Conservation (phyloP, 2,888 invertebrate species). For the Agrotis clavis region DNA sequence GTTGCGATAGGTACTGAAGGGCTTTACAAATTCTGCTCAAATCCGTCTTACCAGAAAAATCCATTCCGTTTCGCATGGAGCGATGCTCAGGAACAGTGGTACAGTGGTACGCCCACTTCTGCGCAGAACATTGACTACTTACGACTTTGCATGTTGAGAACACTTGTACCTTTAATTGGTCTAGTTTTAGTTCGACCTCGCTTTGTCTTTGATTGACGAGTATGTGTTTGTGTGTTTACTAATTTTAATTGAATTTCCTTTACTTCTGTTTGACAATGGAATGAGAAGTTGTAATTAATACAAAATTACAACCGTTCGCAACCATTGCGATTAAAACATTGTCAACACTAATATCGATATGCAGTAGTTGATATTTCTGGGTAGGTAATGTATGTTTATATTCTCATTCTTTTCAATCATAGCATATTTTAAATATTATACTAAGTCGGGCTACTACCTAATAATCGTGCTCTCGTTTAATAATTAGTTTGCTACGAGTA, state of each 20-base stretch:
- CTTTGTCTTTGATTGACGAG: conserved; percentile 26
- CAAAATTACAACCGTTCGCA: not conserved
- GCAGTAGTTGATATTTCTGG: not conserved
- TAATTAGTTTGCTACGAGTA: conserved; percentile 66
- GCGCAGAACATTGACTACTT: conserved; percentile 35
- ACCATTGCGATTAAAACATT: not conserved
- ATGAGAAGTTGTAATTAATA: conserved; percentile 8
- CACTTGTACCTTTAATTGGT: conserved; percentile 62
- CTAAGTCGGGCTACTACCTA: not conserved
- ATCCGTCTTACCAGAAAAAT: conserved; percentile 51
- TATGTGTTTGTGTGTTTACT: conserved; percentile 10
- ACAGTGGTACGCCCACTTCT: conserved; percentile 36
- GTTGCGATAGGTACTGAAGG: conserved; percentile 29
- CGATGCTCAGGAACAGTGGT: conserved; percentile 21
- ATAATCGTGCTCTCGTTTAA: conserved; percentile 36
- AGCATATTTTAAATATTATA: no score
- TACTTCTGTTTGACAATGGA: conserved; percentile 11
- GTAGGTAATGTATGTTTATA: not conserved
- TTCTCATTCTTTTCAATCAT: not conserved
- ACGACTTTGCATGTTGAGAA: conserved; percentile 44
- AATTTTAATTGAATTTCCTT: conserved; percentile 21
- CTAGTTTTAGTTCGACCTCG: conserved; percentile 39
- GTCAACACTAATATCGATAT: not conserved
- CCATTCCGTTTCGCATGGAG: conserved; percentile 39
- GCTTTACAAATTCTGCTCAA: conserved; percentile 54